phyloP scores from a whole-genome alignment of 2,888 invertebrate species.

The Macrophya annulata region DNA sequence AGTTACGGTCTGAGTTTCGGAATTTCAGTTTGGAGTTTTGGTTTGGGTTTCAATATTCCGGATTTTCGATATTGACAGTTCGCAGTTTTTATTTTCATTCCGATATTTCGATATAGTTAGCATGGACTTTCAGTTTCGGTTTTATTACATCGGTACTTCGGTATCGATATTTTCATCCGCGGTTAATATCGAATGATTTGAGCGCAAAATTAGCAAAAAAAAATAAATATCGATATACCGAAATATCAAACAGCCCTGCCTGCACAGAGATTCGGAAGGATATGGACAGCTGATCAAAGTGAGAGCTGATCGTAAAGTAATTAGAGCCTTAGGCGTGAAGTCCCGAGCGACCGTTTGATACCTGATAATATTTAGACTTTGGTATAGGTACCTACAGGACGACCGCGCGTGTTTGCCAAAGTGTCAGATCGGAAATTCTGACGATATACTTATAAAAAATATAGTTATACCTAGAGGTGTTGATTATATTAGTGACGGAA shows the following conservation, averaged over 20 bases:
- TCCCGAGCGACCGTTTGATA: constrained; percentile 9
- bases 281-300: constrained; percentile 63
- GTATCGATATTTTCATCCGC: neutral
- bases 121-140: no score
- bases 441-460: neutral
- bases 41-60: no score
- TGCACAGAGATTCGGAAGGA: neutral
- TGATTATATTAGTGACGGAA: neutral
- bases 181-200: neutral
- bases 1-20: no score
- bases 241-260: neutral
- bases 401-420: neutral
- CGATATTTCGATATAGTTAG: no score
- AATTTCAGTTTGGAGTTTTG: no score
- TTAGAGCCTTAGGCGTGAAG: constrained; percentile 56
- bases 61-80: no score
- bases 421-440: neutral
- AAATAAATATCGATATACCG: neutral
- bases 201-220: neutral
- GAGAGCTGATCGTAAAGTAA: constrained; percentile 61
- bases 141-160: neutral
- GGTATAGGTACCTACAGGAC: no score
- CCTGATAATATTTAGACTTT: neutral
- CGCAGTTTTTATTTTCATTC: no score
- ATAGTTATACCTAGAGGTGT: neutral